Conservation (phyloP, 2,888 invertebrate species). For the Phytoseiulus persimilis region DNA sequence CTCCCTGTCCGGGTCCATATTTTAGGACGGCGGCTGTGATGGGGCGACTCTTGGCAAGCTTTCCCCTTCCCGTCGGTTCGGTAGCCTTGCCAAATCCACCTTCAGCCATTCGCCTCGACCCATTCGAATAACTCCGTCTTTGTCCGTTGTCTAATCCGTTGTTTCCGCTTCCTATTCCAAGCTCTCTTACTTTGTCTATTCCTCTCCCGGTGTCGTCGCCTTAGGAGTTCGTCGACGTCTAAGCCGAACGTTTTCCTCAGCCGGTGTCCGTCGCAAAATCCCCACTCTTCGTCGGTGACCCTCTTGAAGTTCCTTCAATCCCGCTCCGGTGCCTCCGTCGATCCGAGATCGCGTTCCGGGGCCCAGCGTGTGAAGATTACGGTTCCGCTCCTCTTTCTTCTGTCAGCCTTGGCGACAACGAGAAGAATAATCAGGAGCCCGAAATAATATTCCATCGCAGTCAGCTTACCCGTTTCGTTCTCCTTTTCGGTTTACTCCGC, state of each 20-base stretch:
- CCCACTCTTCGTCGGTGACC: background rate
- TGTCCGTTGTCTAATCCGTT: background rate
- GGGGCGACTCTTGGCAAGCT: no score
- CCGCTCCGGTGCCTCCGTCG: background rate
- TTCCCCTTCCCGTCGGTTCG: background rate
- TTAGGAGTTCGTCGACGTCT: no score
- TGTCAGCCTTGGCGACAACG: background rate
- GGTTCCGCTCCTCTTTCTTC: background rate
- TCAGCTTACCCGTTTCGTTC: background rate
- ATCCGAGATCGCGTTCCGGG: background rate
- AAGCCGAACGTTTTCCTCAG: no score
- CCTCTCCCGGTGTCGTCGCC: no score
- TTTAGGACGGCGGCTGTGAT: background rate
- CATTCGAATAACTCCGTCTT: background rate
- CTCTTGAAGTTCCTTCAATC: background rate
- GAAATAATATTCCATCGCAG: background rate
- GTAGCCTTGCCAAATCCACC: background rate
- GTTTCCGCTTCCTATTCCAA: background rate
- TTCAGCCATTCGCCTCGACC: background rate
- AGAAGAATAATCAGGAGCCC: background rate
- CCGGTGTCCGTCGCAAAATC: no score
- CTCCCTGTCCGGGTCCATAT: background rate
- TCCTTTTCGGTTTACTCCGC: background rate
- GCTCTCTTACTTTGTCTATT: no score
- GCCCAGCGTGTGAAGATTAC: background rate